These are phyloP conservation scores for Chelmon rostratus DNA, from an alignment of 2,797 vertebrate genomes.

Conservation along the genomic window DNA sequence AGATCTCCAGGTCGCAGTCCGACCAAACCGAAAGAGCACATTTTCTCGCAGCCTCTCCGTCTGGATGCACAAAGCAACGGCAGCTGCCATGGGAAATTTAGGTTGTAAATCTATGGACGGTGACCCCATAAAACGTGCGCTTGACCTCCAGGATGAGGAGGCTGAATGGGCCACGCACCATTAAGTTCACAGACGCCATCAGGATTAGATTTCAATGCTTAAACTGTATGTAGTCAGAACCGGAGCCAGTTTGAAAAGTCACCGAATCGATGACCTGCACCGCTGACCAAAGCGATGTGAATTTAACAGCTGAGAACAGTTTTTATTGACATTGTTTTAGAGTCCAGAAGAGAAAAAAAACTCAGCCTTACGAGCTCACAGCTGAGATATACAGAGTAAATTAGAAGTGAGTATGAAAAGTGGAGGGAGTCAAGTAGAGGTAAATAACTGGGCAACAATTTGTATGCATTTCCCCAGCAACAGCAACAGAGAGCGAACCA, in stretches of 20 bases:
- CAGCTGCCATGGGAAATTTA: slow-evolving; percentile 61
- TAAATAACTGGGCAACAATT: slow-evolving; percentile 25
- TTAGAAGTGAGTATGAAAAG: slow-evolving; percentile 17
- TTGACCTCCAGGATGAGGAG: slow-evolving; percentile 76
- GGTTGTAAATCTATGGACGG: slow-evolving; percentile 71
- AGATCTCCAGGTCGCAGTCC: slow-evolving; percentile 58
- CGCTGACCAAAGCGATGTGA: slow-evolving; percentile 20
- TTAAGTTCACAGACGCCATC: slow-evolving; percentile 76
- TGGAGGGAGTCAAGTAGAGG: slow-evolving; percentile 19
- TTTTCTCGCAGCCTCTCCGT: slow-evolving; percentile 47
- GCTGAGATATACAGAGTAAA: slow-evolving; percentile 8
- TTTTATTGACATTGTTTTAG: slow-evolving; percentile 57
- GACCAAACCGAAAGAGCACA: slow-evolving; percentile 29
- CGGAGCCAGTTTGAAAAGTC: slow-evolving; percentile 40
- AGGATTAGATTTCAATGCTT: slow-evolving; percentile 71
- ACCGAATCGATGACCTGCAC: slow-evolving; percentile 40
- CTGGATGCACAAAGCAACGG: slow-evolving; percentile 55
- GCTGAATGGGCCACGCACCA: slow-evolving; percentile 76
- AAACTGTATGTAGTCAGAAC: slow-evolving; percentile 49
- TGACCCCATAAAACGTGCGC: slow-evolving; percentile 79
- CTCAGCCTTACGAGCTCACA: not conserved
- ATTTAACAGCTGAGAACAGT: slow-evolving; percentile 31
- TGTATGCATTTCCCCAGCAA: slow-evolving; percentile 18
- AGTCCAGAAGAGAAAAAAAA: slow-evolving; percentile 26
- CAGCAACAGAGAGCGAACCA: slow-evolving; percentile 9